Base-by-base conservation (phyloP, 2,888 invertebrate species). In the Bellardia bayeri region DNA sequence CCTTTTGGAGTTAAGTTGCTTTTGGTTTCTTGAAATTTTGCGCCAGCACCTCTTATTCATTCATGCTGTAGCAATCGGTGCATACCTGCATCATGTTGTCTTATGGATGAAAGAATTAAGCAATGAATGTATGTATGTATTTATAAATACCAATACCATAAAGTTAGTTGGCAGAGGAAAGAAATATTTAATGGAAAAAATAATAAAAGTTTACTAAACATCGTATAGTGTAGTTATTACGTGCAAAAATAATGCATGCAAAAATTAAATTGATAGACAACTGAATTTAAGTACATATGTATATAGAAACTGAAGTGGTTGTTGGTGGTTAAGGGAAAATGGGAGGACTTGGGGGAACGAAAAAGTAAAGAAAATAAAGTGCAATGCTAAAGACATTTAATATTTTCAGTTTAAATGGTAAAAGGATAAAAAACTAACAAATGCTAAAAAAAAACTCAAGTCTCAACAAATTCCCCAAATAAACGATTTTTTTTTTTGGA, bases 191-290 rank as follows among this genome's bases (percentile, higher is more conserved):
- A 76, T 64, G 23, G 16, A 61, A 79, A 66, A 40, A 63, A 33
- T 58, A 45, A 40, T 51, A 42, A 66, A 71, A 78, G 42, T 64
- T 75, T 54, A 74, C 45, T 33, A 33, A 16, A 16, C 11, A 45
- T 45, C 40, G 37, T 68, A 56, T 56, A 23, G 30, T 82, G 61
- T 72, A 74, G 68, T 68, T 63, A 74, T 80, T 80, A 80, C 79
- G 85, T 80, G 68, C 63, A 84, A 85, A 80, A 61, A 69, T 75
- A 66, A 80, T 85, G 85, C 79, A 85, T 68, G 74, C 74, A 80
- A 85, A 85, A 80, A 74, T 74, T 68, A 79, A 74, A 84, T 45
- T 80, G 84, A 79, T 84, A 84, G 84, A 79, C 84, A 84, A 79
- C 72, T 61, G 51, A 66, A 51, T 79, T 84, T 61, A 74, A 72